Conservation (phyloP, 92 coral and sea anemone genomes). For the Heliopora coerulea region DNA sequence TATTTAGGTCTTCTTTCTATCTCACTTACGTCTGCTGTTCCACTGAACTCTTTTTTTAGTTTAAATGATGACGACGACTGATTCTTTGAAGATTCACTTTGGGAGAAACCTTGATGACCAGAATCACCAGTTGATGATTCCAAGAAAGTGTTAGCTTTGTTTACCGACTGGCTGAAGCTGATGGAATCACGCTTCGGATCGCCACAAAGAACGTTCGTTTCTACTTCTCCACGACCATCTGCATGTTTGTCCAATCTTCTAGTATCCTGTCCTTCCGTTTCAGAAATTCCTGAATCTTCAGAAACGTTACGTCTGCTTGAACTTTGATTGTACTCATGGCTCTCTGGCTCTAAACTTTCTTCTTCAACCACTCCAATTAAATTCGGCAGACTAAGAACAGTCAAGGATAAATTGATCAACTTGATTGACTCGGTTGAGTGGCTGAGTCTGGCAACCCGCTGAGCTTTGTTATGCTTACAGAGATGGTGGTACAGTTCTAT, state of each 20-base stretch:
- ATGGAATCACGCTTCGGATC: conserved; percentile 1
- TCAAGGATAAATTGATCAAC: conserved; percentile 13
- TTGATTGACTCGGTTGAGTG: conserved; percentile 7
- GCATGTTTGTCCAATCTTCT: not conserved
- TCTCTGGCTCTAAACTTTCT: not conserved
- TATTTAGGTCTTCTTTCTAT: not conserved
- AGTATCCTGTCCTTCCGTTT: not conserved
- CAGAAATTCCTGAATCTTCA: not conserved
- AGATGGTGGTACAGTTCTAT: conserved; percentile 21
- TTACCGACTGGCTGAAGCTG: not conserved
- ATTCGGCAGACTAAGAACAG: conserved; percentile 20
- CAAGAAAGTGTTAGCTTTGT: not conserved
- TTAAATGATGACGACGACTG: not conserved
- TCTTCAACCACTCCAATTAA: not conserved
- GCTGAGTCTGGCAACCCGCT: conserved; percentile 15
- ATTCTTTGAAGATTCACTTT: not conserved
- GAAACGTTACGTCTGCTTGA: not conserved
- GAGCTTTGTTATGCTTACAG: conserved; percentile 19
- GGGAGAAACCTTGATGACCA: not conserved
- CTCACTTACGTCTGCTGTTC: conserved; percentile 1
- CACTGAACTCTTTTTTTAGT: not conserved
- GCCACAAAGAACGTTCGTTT: not conserved
- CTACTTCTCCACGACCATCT: not conserved
- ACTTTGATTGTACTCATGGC: not conserved
- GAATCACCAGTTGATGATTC: not conserved